Conservation (phyloP, 1,140 invertebrate genomes). For the Sycobia sp. region DNA sequence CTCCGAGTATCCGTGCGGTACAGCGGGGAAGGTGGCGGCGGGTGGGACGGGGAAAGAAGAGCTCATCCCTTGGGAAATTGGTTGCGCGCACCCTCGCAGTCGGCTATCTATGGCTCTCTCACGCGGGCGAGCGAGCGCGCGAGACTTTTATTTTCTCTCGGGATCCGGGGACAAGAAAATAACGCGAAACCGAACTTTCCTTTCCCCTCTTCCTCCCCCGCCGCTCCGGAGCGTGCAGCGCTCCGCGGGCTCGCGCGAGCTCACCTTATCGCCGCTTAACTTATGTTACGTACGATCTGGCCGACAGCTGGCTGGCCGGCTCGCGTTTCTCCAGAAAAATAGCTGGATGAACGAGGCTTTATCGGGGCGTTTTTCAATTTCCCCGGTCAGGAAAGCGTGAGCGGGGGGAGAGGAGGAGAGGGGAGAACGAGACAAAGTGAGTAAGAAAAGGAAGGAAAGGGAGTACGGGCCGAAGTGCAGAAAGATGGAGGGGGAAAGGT, state of each 20-base stretch:
- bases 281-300: constrained; percentile 24
- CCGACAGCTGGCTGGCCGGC: constrained; percentile 11
- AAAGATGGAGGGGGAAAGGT: too few relatives aligned
- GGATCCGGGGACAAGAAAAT: constrained; percentile 48
- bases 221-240: too few relatives aligned
- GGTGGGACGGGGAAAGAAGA: too few relatives aligned
- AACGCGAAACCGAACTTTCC: constrained; percentile 42
- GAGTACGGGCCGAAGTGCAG: too few relatives aligned
- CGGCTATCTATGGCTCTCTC: constrained; percentile 38
- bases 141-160: constrained; percentile 52
- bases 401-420: neutral
- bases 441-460: too few relatives aligned
- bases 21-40: neutral
- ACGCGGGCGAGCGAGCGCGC: too few relatives aligned
- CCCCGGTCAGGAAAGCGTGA: neutral
- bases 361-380: constrained; percentile 31
- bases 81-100: too few relatives aligned
- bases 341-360: constrained; percentile 16
- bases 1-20: constrained; percentile 36
- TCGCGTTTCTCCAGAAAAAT: constrained; percentile 22
- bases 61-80: constrained; percentile 53
- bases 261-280: constrained; percentile 25
- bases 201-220: neutral
- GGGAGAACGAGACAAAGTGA: neutral
- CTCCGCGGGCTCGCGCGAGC: too few relatives aligned